Evolutionary conservation across 2,113 vertebrate species (phyloP), one percentile per base, ranked within the genome.

Genomic region (Seriola aureovittata): DNA sequence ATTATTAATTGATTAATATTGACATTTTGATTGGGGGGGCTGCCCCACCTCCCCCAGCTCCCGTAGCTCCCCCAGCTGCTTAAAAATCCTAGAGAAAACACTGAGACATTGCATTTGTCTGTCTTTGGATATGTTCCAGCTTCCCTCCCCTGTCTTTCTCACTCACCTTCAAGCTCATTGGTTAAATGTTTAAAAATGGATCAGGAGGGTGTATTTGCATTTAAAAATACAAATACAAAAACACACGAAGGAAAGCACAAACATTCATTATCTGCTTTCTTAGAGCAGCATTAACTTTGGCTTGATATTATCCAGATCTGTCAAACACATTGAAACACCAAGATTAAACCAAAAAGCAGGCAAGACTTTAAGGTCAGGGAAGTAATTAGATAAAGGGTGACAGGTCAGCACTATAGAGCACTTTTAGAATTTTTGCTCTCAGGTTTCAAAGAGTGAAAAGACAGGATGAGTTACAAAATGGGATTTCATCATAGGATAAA

Each of bases 401-500:
- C 8, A 71, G 21, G 25, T 75, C 60, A 50, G 75, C 5, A 16
- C 54, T 36, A 17, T 62, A 59, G 42, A 78, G 55, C 17, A 81
- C 64, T 70, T 50, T 17, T 81, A 57, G 40, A 48, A n/a, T 16
- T 60, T 23, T 77, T 67, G 23, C 59, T 75, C 23, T 78, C 9
- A 34, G 12, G 17, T 59, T 82, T 85, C 63, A 34, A 21, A 66
- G 58, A 65, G 8, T 79, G 55, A 82, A 78, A 70, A 71, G 63
- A 48, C 19, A 21, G 25, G 5, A 50, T 40, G 52, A 71, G 44
- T 64, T 78, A 71, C 72, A 73, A 81, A 88, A 69, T 25, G 21
- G 81, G 59, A 87, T 83, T 89, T 86, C 70, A 84, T 75, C 52
- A 73, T 44, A 72, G 44, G 38, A 78, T 75, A 67, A 73, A 74